These are phyloP conservation scores for Stenichneumon culpator DNA, from an alignment of 2,888 invertebrate species.

Conservation along the genomic window DNA sequence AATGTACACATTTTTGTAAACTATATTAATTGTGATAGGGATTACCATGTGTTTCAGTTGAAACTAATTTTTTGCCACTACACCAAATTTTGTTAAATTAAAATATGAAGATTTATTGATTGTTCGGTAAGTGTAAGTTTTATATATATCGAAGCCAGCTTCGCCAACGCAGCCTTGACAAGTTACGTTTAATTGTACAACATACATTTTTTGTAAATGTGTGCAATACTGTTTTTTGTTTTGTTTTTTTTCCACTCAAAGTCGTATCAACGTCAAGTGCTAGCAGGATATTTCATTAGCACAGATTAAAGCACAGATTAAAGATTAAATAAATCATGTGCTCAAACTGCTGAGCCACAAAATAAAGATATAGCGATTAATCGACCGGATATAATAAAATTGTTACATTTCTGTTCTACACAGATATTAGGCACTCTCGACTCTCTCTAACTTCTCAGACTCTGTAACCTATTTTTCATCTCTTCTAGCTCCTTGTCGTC, in stretches of 20 bases:
- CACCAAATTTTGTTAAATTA: constrained; percentile 15
- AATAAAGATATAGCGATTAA: constrained; percentile 20
- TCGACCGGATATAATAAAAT: constrained; percentile 9
- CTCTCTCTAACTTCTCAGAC: constrained; percentile 92
- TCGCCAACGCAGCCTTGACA: constrained; percentile 6
- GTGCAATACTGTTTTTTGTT: background rate
- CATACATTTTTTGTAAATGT: background rate
- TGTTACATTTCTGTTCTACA: constrained; percentile 24
- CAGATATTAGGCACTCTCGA: constrained; percentile 5
- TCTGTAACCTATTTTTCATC: constrained; percentile 95
- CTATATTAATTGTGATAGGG: background rate
- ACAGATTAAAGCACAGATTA: constrained; percentile 25
- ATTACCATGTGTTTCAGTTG: background rate
- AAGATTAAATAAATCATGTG: constrained; percentile 30
- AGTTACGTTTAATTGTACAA: constrained; percentile 6
- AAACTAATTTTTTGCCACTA: constrained; percentile 11
- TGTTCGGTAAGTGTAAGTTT: constrained; percentile 7
- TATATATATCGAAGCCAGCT: constrained; percentile 43
- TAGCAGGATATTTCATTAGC: constrained; percentile 31
- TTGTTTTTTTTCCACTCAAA: constrained; percentile 1
- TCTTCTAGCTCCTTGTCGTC: constrained; percentile 94
- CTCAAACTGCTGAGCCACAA: constrained; percentile 10
- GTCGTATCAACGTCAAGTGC: background rate
- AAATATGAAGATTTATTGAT: constrained; percentile 27
- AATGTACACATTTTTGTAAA: constrained; percentile 45